Evolutionary conservation across 1,140 invertebrate genomes (phyloP), one percentile per base, ranked within the genome.

Genomic region (Chironomus tepperi): DNA sequence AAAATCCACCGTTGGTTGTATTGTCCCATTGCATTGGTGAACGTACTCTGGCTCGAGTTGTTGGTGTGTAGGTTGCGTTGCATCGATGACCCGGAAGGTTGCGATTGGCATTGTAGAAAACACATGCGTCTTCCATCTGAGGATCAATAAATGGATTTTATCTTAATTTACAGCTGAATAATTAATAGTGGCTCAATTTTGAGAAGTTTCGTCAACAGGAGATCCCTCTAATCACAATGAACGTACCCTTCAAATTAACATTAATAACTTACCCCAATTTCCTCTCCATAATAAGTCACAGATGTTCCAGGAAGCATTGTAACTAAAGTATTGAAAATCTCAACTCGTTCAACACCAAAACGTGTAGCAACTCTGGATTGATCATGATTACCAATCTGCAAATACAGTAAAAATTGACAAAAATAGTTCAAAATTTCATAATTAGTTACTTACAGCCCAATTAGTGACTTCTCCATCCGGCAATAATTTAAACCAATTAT

Each of bases 241-340:
- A n/a, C n/a, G n/a, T n/a, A n/a, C n/a, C n/a, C n/a, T n/a, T n/a
- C n/a, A 34, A 34, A 34, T 5, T 34, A 34, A 34, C 1, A 34
- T 34, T 34, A 34, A 34, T 34, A n/a, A n/a, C n/a, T n/a, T 34
- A 34, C 24, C 0, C 88, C 90, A 21, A 92, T 87, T 78, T 93
- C 91, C 79, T 92, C 90, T 7, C 90, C 91, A 79, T 91, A 89
- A 80, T 92, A 93, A 10, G 87, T 87, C 47, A 91, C 84, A 9
- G n/a, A 18, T 8, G 86, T 85, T 0, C 92, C 93, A 6, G 91
- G 90, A 19, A 93, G 79, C 8, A 91, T 79, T 72, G 90, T 80
- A 1, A 86, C 83, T 24, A 94, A 78, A 85, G 91, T 91, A 75
- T 90, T 88, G 74, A 91, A 83, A 5, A 86, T 76, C 78, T 88